These are phyloP conservation scores for Metopolophium dirhodum DNA, from an alignment of 1,140 invertebrate genomes.

Conservation along the genomic window DNA sequence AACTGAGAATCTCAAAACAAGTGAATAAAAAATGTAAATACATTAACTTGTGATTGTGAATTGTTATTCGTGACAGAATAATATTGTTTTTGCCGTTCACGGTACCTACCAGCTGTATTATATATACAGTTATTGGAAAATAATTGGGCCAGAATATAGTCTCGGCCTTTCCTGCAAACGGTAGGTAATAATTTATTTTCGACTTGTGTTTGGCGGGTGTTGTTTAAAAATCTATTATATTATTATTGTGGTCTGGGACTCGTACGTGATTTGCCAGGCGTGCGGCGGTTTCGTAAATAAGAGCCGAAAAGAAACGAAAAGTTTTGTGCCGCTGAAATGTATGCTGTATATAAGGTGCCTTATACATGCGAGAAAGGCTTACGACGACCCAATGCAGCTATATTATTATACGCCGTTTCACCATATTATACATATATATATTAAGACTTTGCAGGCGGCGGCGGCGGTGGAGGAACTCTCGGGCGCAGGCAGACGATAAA, in stretches of 20 bases:
- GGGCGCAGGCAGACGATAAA: slow-evolving; percentile 24
- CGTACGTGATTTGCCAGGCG: neutral
- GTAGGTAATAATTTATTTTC: slow-evolving; percentile 31
- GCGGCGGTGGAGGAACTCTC: neutral
- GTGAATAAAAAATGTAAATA: neutral
- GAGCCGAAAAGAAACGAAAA: neutral
- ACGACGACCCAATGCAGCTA: neutral
- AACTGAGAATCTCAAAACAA: neutral
- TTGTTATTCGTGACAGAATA: neutral
- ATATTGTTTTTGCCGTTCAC: neutral
- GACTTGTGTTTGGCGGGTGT: neutral
- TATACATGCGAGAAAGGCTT: slow-evolving; percentile 5
- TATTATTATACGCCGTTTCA: neutral
- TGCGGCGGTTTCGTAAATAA: neutral
- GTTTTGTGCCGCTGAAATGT: neutral
- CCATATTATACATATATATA: neutral
- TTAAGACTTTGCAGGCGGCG: neutral
- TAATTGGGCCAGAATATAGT: neutral
- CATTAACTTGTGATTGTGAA: neutral
- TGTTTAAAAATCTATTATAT: slow-evolving; percentile 18
- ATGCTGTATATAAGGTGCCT: neutral
- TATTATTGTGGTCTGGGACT: neutral
- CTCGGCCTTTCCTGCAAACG: neutral
- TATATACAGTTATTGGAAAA: neutral
- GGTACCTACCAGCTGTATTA: too few species aligned